Base-by-base conservation (phyloP, 2,888 invertebrate genomes). In the Neoscelio sp. region DNA sequence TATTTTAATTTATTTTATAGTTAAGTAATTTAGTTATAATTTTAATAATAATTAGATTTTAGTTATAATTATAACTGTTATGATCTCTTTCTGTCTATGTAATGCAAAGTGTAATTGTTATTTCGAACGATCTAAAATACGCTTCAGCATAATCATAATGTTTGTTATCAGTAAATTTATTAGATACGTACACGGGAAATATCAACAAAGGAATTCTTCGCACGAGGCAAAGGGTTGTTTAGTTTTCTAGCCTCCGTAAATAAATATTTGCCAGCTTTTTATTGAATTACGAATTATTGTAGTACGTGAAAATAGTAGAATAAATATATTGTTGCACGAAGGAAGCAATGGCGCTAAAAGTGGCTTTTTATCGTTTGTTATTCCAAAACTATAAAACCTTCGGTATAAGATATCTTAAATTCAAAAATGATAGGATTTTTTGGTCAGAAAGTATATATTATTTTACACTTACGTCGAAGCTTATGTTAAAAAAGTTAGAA, bases 81-180 rank as follows among this genome's bases (percentile, higher is more conserved):
- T n/a, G n/a, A n/a, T n/a, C n/a, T n/a, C n/a, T n/a, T n/a, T n/a
- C n/a, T n/a, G n/a, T n/a, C n/a, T n/a, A n/a, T 23, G 23, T 4
- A 23, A 2, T 23, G 6, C 23, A 23, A 2, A 23, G 18, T 12
- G 6, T 15, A 13, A 0, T 12, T 42, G 28, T 58, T 48, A 26
- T 58, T 50, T 4, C 18, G n/a, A 2, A 7, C 12, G 23, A n/a
- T 18, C 33, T 15, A 30, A 62, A 52, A 52, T 30, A 35, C 26
- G 40, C 35, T 35, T 7, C 46, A 20, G 15, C 12, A 28, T n/a
- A 18, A 33, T 17, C 42, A 13, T 20, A 73, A 42, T 64, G 46
- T 73, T 62, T 64, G 38, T 52, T 60, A 71, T 60, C 44, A 28
- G 50, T 44, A 65, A 48, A 74, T 65, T 56, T 74, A 30, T 60